Percentiles rank a stretch among this genome's conserved stretches.
Conservation (phyloP, 2,113 vertebrate genomes). For the Salvelinus sp. region DNA sequence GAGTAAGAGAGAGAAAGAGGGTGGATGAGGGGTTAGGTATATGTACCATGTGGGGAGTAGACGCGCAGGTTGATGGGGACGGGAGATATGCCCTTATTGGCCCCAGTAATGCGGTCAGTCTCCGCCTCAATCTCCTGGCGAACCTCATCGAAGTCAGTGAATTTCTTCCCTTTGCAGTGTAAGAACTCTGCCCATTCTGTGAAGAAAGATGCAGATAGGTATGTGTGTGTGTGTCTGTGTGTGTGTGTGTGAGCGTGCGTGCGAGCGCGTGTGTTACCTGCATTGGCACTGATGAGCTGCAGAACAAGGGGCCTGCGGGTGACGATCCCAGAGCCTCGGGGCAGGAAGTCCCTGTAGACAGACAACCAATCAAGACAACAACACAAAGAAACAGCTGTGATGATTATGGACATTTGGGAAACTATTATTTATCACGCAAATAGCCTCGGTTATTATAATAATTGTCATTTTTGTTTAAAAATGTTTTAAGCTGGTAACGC, state of each 20-base stretch:
- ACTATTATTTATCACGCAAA: too few species aligned
- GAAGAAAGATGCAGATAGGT: conserved; percentile 4
- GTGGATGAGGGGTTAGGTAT: background rate
- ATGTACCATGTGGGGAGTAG: conserved; percentile 88
- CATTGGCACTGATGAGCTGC: conserved; percentile 76
- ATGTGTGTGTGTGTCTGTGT: background rate
- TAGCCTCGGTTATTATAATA: too few species aligned
- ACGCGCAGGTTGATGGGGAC: conserved; percentile 90
- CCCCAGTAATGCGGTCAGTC: conserved; percentile 89
- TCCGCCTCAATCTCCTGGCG: conserved; percentile 91
- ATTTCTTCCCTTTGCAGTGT: conserved; percentile 93
- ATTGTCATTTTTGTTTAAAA: too few species aligned
- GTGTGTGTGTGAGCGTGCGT: conserved; percentile 5
- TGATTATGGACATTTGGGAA: too few species aligned
- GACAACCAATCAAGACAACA: background rate
- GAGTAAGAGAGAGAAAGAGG: too few species aligned
- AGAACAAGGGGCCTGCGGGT: conserved; percentile 77
- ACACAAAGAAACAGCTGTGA: too few species aligned
- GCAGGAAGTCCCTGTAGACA: conserved; percentile 76
- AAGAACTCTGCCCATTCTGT: conserved; percentile 94
- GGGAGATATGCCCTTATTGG: conserved; percentile 94
- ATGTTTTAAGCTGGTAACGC: too few species aligned
- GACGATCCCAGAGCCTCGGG: conserved; percentile 78
- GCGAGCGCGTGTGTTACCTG: conserved; percentile 55
- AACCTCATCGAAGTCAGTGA: conserved; percentile 92